Base-by-base conservation (phyloP, 2,888 invertebrate species). In the Augiades crinisus region DNA sequence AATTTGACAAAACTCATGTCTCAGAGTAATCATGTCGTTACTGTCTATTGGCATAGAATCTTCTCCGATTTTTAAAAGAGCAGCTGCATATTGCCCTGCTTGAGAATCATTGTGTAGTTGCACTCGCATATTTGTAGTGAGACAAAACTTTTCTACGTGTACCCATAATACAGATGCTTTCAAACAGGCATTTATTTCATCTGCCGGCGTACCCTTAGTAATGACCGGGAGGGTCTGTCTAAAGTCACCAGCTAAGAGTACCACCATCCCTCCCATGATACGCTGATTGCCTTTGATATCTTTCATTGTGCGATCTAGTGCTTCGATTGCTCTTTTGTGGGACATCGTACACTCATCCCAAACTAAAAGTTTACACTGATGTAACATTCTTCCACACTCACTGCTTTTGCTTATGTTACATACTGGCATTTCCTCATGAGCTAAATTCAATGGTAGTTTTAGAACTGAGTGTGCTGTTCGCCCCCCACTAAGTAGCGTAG, bases 121-220 rank as follows among this genome's bases (percentile, higher is more conserved):
- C 7, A 22, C 6, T 2, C 22, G 22, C 22, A 22, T 22, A 5
- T 5, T 22, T 22, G 22, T 22, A 22, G 22, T 22, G 5, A 22
- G 22, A 2, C 3, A 22, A 22, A 5, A 2, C 7, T 22, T 22
- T 5, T 22, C 6, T 22, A 22, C 6, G 22, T 22, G 3, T 22
- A 5, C 6, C 3, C 22, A 22, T 22, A 22, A 5, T 22, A 4
- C 22, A 22, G 62, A 64, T 7, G 56, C 57, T 47, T 65, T 63
- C 19, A 63, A 40, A 54, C 61, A 62, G 1, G 61, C 59, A 24
- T 62, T 62, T 33, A 61, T 58, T 41, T 61, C 61, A 51, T 65
- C 62, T 52, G 56, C 60, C 1, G 55, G 24, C 0, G 60, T 63
- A 19, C 47, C 58, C 24, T 49, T 56, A 3, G 40, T 17, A 8